phyloP scores from a whole-genome alignment of 1,140 invertebrate genomes.

The Neoseiulus cucumeris region DNA sequence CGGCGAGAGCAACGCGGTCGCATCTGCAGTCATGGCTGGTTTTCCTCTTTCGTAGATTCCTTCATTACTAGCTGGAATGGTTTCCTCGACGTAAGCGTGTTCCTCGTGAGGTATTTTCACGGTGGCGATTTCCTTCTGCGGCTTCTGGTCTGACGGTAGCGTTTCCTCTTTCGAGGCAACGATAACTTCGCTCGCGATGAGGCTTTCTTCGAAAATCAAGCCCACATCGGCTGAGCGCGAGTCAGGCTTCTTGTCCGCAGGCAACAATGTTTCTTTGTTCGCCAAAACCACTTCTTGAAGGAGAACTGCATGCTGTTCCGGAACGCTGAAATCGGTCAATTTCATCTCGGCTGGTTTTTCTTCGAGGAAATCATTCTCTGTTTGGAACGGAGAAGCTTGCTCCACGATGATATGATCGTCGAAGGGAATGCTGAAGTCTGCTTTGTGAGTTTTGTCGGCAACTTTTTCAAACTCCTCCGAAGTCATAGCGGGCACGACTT shows the following conservation, averaged over 20 bases:
- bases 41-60: slow-evolving; percentile 11
- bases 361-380: neutral
- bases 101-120: slow-evolving; percentile 14
- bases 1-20: neutral
- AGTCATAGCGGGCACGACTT: neutral
- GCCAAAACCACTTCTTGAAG: neutral
- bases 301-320: slow-evolving; percentile 12
- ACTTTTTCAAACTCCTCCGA: neutral
- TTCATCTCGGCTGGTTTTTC: neutral
- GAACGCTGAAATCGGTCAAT: neutral
- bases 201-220: slow-evolving; percentile 14
- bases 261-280: slow-evolving; percentile 14
- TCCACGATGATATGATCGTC: slow-evolving; percentile 14
- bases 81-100: slow-evolving; percentile 15
- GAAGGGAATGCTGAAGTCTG: slow-evolving; percentile 13
- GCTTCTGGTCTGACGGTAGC: slow-evolving; percentile 11
- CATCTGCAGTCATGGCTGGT: neutral
- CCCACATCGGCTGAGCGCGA: slow-evolving; percentile 14
- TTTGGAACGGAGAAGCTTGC: neutral
- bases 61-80: slow-evolving; percentile 15
- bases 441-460: neutral
- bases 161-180: slow-evolving; percentile 9
- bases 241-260: slow-evolving; percentile 12
- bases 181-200: slow-evolving; percentile 14
- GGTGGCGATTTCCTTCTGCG: slow-evolving; percentile 11